Conservation (phyloP, 1,140 invertebrate genomes). For the Paramacrobiotus metropolitanus region DNA sequence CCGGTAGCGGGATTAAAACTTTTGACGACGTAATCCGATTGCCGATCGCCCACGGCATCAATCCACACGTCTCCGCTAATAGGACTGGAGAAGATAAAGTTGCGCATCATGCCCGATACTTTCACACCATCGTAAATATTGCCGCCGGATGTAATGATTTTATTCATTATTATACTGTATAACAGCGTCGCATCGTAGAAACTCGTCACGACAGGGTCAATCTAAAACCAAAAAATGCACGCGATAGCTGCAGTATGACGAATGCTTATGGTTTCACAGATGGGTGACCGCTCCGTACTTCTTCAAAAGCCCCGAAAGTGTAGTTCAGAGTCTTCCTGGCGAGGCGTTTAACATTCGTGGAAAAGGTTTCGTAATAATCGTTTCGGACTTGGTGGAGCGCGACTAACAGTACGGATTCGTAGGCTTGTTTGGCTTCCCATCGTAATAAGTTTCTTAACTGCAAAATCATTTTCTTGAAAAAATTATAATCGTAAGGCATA, state of each 20-base stretch:
- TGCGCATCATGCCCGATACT: background rate
- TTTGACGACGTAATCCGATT: background rate
- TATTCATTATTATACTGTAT: background rate
- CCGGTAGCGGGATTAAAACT: background rate
- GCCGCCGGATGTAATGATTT: background rate
- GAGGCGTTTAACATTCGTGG: background rate
- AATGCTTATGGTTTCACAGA: too few species aligned
- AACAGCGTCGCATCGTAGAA: background rate
- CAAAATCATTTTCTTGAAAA: too few species aligned
- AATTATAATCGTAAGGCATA: too few species aligned
- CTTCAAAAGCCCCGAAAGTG: constrained; percentile 1
- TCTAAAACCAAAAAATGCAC: too few species aligned
- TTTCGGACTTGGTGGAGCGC: background rate
- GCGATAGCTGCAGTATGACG: too few species aligned
- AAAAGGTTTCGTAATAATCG: background rate
- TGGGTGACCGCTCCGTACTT: background rate
- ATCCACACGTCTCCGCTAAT: background rate
- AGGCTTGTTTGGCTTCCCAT: background rate
- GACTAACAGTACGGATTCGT: background rate
- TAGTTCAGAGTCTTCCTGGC: background rate
- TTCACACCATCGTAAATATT: background rate
- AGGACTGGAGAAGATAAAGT: background rate
- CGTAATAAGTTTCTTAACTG: too few species aligned
- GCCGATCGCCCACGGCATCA: background rate
- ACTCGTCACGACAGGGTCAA: background rate